Evolutionary conservation across 2,888 invertebrate species (phyloP), one percentile per base, ranked within the genome.

Genomic region (Drosophila antonietae): DNA sequence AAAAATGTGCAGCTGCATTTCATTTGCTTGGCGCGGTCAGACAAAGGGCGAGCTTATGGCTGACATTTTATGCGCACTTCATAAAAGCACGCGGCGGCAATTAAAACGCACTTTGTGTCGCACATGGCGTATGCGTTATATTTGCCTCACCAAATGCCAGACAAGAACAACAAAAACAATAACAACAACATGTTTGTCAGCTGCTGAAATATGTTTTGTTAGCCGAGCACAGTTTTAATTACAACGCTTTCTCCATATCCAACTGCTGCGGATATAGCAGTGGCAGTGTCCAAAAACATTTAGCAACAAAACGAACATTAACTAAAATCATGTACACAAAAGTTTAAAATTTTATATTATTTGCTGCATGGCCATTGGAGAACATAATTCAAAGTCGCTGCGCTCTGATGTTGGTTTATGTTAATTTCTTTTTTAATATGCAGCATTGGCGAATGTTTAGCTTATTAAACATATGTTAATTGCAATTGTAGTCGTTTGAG

Each of bases 91-190:
- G 81, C 69, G 73, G 63, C 65, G 52, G 88, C 89, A 79, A 85
- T 85, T 85, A 83, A 81, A 87, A 72, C 68, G 74, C 74, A 76
- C 72, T 70, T 71, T 73, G 59, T 57, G 63, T 33, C 33, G 23
- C 62, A 67, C 87, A 83, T 72, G 71, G 76, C 84, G 87, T 83
- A 87, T 83, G 84, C 84, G 81, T 81, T 80, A 69, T 83, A 69
- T 75, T 64, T 49, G 49, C 47, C 39, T 53, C 58, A 59, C 63
- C 51, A 73, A 57, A 61, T 61, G 59, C 39, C 53, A 20, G 39
- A 55, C 49, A 58, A 60, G 69, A 68, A 1, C 46, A 67, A 12
- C 12, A 57, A 62, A 47, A 71, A 66, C 46, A 67, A 12, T 39
- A 57, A 58, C 55, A 69, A 66, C 52, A 65, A 10, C 39, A 61